Evolutionary conservation across 2,888 invertebrate species (phyloP).

Genomic region (Zaprionus bogoriensis): DNA sequence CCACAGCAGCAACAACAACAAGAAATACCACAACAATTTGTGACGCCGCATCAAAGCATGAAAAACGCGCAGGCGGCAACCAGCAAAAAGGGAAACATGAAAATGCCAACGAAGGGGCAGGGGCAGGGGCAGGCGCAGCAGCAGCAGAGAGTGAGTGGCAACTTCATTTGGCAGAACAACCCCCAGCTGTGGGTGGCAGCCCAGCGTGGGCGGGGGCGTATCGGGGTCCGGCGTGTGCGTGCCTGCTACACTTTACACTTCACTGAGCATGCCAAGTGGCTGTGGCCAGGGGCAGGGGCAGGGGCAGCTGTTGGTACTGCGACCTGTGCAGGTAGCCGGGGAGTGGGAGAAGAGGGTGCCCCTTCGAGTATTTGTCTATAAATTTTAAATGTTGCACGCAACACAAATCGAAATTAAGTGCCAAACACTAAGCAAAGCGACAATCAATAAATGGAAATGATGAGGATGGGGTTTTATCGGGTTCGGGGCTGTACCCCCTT

Average conservation of each 20-base stretch:
- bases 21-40: slow-evolving; percentile 79
- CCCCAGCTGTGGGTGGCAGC: background rate
- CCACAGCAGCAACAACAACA: slow-evolving; percentile 24
- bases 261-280: slow-evolving; percentile 75
- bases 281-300: background rate
- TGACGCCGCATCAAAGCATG: slow-evolving; percentile 79
- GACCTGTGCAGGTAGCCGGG: background rate
- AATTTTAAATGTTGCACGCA: slow-evolving; percentile 77
- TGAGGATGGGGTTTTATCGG: too few relatives aligned
- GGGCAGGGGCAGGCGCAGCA: background rate
- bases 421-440: slow-evolving; percentile 44
- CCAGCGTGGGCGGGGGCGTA: slow-evolving; percentile 5
- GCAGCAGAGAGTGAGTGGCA: slow-evolving; percentile 32
- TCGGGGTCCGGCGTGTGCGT: slow-evolving; percentile 26
- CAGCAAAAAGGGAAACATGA: slow-evolving; percentile 55
- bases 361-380: slow-evolving; percentile 65
- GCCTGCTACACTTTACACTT: slow-evolving; percentile 70
- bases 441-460: too few relatives aligned
- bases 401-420: slow-evolving; percentile 72
- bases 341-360: background rate
- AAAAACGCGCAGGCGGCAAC: slow-evolving; percentile 62
- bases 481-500: too few relatives aligned
- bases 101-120: slow-evolving; percentile 37
- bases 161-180: slow-evolving; percentile 54
- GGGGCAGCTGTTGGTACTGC: background rate